phyloP scores from a whole-genome alignment of 2,888 invertebrate genomes.

The Chorisops tibialis region DNA sequence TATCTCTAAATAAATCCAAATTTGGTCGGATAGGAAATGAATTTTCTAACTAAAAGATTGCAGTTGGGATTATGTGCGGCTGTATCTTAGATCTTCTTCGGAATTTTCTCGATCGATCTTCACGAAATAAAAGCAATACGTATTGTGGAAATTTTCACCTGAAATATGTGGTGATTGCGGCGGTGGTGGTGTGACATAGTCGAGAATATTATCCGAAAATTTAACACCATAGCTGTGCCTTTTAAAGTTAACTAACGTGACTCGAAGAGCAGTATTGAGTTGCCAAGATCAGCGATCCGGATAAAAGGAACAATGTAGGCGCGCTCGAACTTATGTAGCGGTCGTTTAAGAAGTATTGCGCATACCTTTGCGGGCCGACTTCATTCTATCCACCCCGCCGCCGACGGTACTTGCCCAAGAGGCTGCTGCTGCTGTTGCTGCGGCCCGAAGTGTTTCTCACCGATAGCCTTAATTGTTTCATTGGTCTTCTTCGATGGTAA shows the following conservation, averaged over 20 bases:
- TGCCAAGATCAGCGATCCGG: slow-evolving; percentile 21
- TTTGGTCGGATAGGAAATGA: no score
- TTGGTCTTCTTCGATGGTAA: slow-evolving; percentile 26
- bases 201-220: neutral
- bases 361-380: slow-evolving; percentile 3
- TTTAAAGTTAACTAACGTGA: neutral
- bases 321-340: neutral
- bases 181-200: no score
- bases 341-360: neutral
- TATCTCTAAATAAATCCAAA: no score
- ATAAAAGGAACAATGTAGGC: slow-evolving; percentile 19
- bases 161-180: no score
- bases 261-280: slow-evolving; percentile 18
- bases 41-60: no score
- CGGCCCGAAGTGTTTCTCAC: slow-evolving; percentile 15
- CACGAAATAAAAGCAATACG: no score
- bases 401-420: neutral
- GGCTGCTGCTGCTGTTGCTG: neutral
- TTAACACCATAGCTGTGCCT: neutral
- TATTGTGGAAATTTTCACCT: no score
- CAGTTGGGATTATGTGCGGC: no score
- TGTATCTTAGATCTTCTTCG: no score
- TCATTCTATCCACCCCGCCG: slow-evolving; percentile 3
- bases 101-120: no score
- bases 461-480: slow-evolving; percentile 29